Evolutionary conservation across 2,113 vertebrate genomes (phyloP).

Genomic region (Pseudorasbora parva): DNA sequence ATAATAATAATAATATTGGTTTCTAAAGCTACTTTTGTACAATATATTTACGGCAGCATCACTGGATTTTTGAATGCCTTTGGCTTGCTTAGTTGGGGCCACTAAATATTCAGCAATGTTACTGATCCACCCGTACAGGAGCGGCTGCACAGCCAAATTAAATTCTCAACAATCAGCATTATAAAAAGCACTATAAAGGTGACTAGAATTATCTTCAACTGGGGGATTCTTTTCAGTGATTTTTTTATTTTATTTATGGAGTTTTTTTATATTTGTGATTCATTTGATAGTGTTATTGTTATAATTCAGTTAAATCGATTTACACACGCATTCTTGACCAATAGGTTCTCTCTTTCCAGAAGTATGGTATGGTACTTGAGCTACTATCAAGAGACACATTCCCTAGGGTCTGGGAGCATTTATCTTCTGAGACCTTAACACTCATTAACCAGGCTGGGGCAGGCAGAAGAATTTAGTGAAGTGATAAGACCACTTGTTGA

Average conservation of each 20-base stretch:
- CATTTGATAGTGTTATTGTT: neutral
- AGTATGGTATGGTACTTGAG: neutral
- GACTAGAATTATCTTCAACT: no score
- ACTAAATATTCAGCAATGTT: no score
- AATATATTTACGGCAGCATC: no score
- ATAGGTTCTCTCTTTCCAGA: neutral
- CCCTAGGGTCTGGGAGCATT: slow-evolving; percentile 4
- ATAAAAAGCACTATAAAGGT: no score
- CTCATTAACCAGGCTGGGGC: slow-evolving; percentile 4
- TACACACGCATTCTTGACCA: neutral
- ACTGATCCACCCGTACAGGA: no score
- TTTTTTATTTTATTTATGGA: no score
- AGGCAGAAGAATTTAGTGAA: slow-evolving; percentile 32
- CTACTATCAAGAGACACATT: slow-evolving; percentile 30
- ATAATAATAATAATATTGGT: no score
- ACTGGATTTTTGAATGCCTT: no score
- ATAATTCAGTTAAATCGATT: neutral
- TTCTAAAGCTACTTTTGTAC: no score
- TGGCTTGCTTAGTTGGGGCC: no score
- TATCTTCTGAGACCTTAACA: slow-evolving; percentile 14
- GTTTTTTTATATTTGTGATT: neutral
- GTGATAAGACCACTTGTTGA: slow-evolving; percentile 43
- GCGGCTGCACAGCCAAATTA: no score
- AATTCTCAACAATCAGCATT: no score
- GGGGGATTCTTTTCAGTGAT: neutral